Percentiles rank a stretch among this genome's conserved stretches.
Evolutionary conservation across 1,140 invertebrate genomes (phyloP).

Genomic region (Neelides sp.): DNA sequence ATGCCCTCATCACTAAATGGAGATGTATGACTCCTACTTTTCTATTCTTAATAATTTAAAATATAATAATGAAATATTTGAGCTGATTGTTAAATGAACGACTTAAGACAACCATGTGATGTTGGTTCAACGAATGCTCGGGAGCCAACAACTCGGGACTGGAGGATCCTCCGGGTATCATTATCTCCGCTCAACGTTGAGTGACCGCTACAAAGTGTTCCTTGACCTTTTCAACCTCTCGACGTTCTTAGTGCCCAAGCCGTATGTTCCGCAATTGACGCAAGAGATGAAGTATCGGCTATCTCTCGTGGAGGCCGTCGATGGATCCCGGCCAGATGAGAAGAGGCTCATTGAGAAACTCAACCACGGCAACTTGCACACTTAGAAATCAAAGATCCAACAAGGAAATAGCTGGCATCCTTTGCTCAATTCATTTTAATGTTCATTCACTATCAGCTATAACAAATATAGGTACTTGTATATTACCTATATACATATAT

Average conservation of each 20-base stretch:
- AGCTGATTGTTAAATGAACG: constrained; percentile 11
- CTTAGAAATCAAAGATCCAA: no score
- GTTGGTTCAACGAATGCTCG: constrained; percentile 99
- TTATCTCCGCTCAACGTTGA: constrained; percentile 92
- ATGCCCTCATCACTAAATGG: constrained; percentile 98
- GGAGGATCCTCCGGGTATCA: constrained; percentile 97
- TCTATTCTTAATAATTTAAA: neutral
- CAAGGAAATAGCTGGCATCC: no score
- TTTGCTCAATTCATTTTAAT: no score
- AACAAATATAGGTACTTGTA: no score
- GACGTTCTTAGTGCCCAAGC: constrained; percentile 83
- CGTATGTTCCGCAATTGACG: constrained; percentile 76
- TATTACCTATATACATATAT: no score
- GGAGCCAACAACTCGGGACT: constrained; percentile 87
- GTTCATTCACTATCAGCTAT: no score
- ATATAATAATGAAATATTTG: neutral
- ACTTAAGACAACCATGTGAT: constrained; percentile 89
- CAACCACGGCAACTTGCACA: no score
- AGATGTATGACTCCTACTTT: constrained; percentile 62
- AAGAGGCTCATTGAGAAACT: no score
- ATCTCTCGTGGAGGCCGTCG: constrained; percentile 33
- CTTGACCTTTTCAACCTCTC: constrained; percentile 94
- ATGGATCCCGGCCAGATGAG: constrained; percentile 13
- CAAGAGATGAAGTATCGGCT: constrained; percentile 50
- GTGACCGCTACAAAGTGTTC: constrained; percentile 97